Percentiles rank a stretch among this genome's conserved stretches.
These are phyloP conservation scores for Seriola dumerili DNA, from an alignment of 2,113 vertebrate genomes.

Conservation along the genomic window DNA sequence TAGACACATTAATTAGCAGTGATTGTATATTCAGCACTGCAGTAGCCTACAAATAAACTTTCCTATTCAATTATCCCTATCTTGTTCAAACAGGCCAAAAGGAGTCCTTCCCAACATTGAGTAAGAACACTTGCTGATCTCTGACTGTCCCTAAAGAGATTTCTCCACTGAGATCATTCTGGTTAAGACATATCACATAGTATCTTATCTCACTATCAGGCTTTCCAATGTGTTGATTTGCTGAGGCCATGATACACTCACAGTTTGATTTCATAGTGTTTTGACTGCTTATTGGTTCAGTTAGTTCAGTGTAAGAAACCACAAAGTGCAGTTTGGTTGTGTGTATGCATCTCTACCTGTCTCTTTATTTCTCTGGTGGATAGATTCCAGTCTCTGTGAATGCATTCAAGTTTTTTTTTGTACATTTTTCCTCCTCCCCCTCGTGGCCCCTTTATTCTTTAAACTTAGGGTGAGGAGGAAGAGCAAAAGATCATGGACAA, in stretches of 20 bases:
- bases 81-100: conserved; percentile 65
- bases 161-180: conserved; percentile 4
- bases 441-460: background rate
- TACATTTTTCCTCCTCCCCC: background rate
- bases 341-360: conserved; percentile 3
- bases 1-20: background rate
- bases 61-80: conserved; percentile 8
- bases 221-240: background rate
- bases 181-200: background rate
- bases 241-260: background rate
- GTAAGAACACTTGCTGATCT: conserved; percentile 9
- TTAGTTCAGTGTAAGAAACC: background rate
- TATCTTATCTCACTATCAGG: conserved; percentile 11
- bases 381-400: conserved; percentile 1
- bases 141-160: background rate
- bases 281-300: no score
- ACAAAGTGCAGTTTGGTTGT: background rate
- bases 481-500: conserved; percentile 41
- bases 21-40: background rate
- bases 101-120: conserved; percentile 41
- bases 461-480: conserved; percentile 3
- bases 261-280: background rate
- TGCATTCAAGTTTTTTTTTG: background rate
- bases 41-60: background rate
- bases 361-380: background rate